These are phyloP conservation scores for Tillus elongatus DNA, from an alignment of 2,888 invertebrate genomes.

Conservation along the genomic window DNA sequence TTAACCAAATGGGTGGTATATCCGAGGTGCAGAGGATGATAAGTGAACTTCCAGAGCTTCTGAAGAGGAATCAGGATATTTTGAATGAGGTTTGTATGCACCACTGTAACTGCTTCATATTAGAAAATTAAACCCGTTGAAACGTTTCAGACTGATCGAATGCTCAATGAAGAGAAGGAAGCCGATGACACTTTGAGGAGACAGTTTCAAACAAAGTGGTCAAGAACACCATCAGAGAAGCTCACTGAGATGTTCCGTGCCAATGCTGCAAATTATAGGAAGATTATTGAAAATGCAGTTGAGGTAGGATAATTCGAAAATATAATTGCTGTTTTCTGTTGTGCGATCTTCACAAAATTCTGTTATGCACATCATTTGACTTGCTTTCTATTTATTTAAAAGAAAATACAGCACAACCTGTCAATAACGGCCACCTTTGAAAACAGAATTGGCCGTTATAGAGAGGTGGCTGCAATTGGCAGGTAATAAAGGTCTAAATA, in stretches of 20 bases:
- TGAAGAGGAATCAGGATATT: conserved; percentile 89
- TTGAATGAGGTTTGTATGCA: conserved; percentile 66
- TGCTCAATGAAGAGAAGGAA: conserved; percentile 84
- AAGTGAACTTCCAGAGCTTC: conserved; percentile 78
- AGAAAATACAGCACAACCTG: too few relatives aligned
- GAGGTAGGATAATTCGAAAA: too few relatives aligned
- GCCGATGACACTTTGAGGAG: conserved; percentile 78
- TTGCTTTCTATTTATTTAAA: too few relatives aligned
- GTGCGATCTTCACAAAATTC: too few relatives aligned
- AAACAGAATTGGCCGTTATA: too few relatives aligned
- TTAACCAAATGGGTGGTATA: conserved; percentile 71
- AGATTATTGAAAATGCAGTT: conserved; percentile 86
- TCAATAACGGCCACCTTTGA: too few relatives aligned
- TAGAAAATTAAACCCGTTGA: too few relatives aligned
- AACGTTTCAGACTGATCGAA: conserved; percentile 61
- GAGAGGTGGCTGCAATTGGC: too few relatives aligned
- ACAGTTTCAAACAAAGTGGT: conserved; percentile 92
- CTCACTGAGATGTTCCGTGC: conserved; percentile 82
- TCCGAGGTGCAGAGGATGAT: conserved; percentile 62
- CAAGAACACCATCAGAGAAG: conserved; percentile 75
- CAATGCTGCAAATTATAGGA: conserved; percentile 86
- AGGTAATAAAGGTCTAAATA: too few relatives aligned
- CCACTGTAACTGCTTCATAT: too few relatives aligned
- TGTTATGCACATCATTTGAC: too few relatives aligned
- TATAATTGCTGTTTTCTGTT: too few relatives aligned